Evolutionary conservation across 2,113 vertebrate species (phyloP).

Genomic region (Hiodon alosoides): DNA sequence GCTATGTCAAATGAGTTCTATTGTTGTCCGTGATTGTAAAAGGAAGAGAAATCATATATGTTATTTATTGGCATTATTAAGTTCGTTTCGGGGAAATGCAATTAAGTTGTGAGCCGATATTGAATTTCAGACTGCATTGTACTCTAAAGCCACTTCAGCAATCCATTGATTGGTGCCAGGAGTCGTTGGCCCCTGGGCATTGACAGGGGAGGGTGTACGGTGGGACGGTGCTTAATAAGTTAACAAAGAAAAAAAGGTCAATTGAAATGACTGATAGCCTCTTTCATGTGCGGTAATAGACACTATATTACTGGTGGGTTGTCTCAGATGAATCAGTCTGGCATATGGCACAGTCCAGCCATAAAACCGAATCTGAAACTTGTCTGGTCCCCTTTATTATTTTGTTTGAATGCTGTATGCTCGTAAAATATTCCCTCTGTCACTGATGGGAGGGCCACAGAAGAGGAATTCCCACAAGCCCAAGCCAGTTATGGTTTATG

Average conservation of each 20-base stretch:
- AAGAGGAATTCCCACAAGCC: slow-evolving; percentile 30
- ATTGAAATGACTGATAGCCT: slow-evolving; percentile 56
- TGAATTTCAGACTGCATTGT: slow-evolving; percentile 47
- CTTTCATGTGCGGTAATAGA: slow-evolving; percentile 53
- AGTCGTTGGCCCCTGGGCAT: slow-evolving; percentile 39
- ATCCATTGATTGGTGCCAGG: slow-evolving; percentile 53
- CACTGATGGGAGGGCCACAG: slow-evolving; percentile 18
- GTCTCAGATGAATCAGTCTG: slow-evolving; percentile 51
- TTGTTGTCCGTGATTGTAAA: slow-evolving; percentile 26
- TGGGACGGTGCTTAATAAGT: slow-evolving; percentile 51
- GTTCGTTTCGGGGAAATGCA: slow-evolving; percentile 47
- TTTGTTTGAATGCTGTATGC: slow-evolving; percentile 46
- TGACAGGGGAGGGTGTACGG: slow-evolving; percentile 32
- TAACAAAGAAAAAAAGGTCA: slow-evolving; percentile 47
- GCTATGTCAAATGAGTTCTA: slow-evolving; percentile 26
- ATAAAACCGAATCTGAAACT: slow-evolving; percentile 45
- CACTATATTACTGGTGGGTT: slow-evolving; percentile 50
- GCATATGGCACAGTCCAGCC: slow-evolving; percentile 48
- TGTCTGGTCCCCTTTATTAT: slow-evolving; percentile 42
- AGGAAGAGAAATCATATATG: slow-evolving; percentile 41
- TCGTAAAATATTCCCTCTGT: slow-evolving; percentile 39
- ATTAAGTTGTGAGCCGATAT: slow-evolving; percentile 42
- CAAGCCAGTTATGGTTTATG: slow-evolving; percentile 38
- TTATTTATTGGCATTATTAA: slow-evolving; percentile 33
- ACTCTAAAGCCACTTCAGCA: slow-evolving; percentile 46